Evolutionary conservation across 2,797 vertebrate species (phyloP).

Genomic region (Macroramphosus scolopax): DNA sequence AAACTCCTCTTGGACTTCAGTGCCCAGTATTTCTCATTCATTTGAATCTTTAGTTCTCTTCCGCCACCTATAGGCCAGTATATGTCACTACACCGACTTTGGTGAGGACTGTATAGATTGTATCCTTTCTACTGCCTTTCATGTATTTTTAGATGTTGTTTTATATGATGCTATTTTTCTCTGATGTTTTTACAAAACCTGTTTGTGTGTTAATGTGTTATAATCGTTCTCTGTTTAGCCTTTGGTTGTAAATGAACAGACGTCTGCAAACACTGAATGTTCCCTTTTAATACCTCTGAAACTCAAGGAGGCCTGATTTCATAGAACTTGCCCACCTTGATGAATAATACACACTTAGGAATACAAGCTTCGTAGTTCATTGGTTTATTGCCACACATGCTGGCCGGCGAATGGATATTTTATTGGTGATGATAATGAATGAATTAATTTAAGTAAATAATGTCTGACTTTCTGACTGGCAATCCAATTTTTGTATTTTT

Average conservation of each 20-base stretch:
- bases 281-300: conserved; percentile 10
- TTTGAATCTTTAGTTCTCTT: conserved; percentile 1
- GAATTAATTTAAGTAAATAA: too few relatives aligned
- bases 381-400: too few relatives aligned
- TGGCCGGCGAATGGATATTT: too few relatives aligned
- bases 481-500: too few relatives aligned
- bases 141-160: conserved; percentile 28
- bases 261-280: conserved; percentile 72
- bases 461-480: too few relatives aligned
- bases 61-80: conserved; percentile 7
- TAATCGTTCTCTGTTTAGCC: conserved; percentile 10
- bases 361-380: too few relatives aligned
- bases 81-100: conserved; percentile 13
- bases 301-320: too few relatives aligned
- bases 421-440: too few relatives aligned
- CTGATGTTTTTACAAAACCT: conserved; percentile 18
- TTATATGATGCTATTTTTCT: conserved; percentile 2
- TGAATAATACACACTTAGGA: too few relatives aligned
- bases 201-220: conserved; percentile 24
- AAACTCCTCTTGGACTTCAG: background rate
- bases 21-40: background rate
- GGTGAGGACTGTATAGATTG: conserved; percentile 12
- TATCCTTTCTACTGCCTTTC: conserved; percentile 15
- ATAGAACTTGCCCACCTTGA: too few relatives aligned
- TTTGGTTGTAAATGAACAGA: conserved; percentile 57